A percentile compares a stretch with the other conserved stretches of the same genome.
phyloP scores from a whole-genome alignment of 37 sponge, comb jelly and placozoan genomes.

The Hormiphora californensis region DNA sequence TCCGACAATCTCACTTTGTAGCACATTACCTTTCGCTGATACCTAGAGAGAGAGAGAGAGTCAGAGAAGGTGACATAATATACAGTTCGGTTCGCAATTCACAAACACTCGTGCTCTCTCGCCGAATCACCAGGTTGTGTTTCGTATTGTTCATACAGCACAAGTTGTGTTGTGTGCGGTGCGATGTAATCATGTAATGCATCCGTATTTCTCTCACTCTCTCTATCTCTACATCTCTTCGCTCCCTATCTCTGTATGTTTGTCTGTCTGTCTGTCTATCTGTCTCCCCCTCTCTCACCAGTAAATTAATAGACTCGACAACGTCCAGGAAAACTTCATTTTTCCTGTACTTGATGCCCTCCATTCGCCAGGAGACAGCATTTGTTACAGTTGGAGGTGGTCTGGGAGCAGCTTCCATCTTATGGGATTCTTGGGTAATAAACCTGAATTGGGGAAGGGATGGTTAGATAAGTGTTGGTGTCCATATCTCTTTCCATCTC shows the following conservation, averaged over 20 bases:
- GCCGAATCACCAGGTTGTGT: neutral
- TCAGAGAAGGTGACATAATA: neutral
- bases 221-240: too few relatives aligned
- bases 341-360: constrained; percentile 85
- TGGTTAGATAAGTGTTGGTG: too few relatives aligned
- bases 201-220: too few relatives aligned
- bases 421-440: constrained; percentile 94
- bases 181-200: too few relatives aligned
- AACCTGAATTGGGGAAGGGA: too few relatives aligned
- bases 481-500: neutral
- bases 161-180: too few relatives aligned
- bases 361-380: constrained; percentile 96
- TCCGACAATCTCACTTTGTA: constrained; percentile 92
- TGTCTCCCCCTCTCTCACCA: constrained; percentile 63
- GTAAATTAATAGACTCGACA: constrained; percentile 86
- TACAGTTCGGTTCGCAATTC: too few relatives aligned
- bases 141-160: too few relatives aligned
- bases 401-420: constrained; percentile 78
- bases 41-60: constrained; percentile 61
- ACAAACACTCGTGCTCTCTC: neutral
- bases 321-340: constrained; percentile 98
- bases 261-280: too few relatives aligned
- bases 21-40: constrained; percentile 76
- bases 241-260: too few relatives aligned
- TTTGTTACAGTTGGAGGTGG: constrained; percentile 96